Percentiles rank a stretch among this genome's conserved stretches.
Evolutionary conservation across 2,113 vertebrate species (phyloP).

Genomic region (Microtus ochrogaster): DNA sequence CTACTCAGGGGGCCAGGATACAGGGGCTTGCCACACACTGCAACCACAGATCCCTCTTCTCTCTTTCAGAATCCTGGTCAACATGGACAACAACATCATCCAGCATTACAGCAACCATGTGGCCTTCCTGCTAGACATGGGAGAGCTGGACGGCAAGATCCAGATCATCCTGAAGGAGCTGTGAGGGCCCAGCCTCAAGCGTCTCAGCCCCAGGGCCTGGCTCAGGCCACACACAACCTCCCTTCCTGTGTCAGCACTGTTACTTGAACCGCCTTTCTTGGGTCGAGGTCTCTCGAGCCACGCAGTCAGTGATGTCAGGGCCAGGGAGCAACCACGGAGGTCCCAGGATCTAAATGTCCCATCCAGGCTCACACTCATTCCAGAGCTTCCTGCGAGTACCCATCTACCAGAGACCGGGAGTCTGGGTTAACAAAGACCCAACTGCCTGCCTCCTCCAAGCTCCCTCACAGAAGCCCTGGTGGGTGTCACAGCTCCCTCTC

Average conservation of each 20-base stretch:
- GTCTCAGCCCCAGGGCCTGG: not conserved
- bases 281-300: not conserved
- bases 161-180: constrained; percentile 96
- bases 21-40: not conserved
- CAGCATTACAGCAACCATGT: constrained; percentile 98
- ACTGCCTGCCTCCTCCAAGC: not conserved
- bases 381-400: not conserved
- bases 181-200: constrained; percentile 82
- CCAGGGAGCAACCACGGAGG: not conserved
- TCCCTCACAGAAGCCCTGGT: not conserved
- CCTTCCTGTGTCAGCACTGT: constrained; percentile 59
- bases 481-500: not conserved
- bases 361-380: constrained; percentile 17
- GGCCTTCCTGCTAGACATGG: constrained; percentile 95
- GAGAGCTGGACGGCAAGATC: constrained; percentile 91
- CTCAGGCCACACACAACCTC: constrained; percentile 36
- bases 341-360: not conserved
- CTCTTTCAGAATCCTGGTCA: constrained; percentile 92
- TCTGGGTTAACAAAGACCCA: not conserved
- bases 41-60: not conserved
- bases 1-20: not conserved
- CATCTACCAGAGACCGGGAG: not conserved
- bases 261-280: constrained; percentile 78
- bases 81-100: constrained; percentile 99
- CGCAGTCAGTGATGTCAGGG: not conserved